Evolutionary conservation across 2,888 invertebrate genomes (phyloP).

Genomic region (Isoperla grammatica): DNA sequence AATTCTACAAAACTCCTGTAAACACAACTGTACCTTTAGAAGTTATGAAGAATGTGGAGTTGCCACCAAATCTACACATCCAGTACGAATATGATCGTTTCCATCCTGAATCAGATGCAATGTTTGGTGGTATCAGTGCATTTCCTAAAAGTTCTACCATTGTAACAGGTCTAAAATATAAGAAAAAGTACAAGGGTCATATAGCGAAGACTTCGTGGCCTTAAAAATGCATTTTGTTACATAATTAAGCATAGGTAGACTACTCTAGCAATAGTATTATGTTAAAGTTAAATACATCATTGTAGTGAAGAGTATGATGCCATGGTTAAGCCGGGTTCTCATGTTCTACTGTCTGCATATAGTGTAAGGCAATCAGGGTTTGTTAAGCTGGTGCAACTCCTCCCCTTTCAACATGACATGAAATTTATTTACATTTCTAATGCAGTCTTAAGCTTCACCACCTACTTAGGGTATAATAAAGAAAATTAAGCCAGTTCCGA

Average conservation of each 20-base stretch:
- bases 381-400: too few relatives aligned
- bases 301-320: too few relatives aligned
- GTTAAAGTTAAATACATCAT: not conserved
- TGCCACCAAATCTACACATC: slow-evolving; percentile 85
- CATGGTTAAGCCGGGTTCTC: too few relatives aligned
- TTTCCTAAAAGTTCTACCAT: slow-evolving; percentile 80
- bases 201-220: slow-evolving; percentile 59
- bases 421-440: too few relatives aligned
- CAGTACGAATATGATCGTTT: slow-evolving; percentile 76
- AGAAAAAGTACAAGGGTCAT: slow-evolving; percentile 73
- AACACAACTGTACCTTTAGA: slow-evolving; percentile 68
- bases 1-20: slow-evolving; percentile 69
- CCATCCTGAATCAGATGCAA: slow-evolving; percentile 71
- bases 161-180: slow-evolving; percentile 75
- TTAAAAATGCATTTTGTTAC: slow-evolving; percentile 40
- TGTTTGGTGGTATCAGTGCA: slow-evolving; percentile 72
- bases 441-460: too few relatives aligned
- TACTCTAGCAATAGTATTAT: not conserved
- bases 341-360: too few relatives aligned
- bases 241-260: not conserved
- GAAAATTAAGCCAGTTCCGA: too few relatives aligned
- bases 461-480: too few relatives aligned
- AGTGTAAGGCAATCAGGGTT: too few relatives aligned
- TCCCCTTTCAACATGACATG: too few relatives aligned
- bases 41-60: slow-evolving; percentile 58